Evolutionary conservation across 2,113 vertebrate genomes (phyloP).

Genomic region (Clarias gariepinus): DNA sequence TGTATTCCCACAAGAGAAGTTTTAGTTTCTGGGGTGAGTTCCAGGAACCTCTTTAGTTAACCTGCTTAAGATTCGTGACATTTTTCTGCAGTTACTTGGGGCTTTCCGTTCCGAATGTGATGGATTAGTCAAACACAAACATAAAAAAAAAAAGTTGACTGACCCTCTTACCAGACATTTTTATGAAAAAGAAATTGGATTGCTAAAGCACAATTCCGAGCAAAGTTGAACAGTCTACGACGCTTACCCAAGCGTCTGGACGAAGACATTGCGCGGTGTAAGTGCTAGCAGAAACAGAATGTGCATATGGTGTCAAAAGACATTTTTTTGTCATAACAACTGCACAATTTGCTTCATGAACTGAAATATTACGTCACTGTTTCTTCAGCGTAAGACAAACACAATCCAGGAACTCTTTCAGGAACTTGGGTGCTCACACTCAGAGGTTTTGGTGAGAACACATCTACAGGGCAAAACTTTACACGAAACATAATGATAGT

Average conservation of each 20-base stretch:
- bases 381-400: neutral
- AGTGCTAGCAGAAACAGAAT: neutral
- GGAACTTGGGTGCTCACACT: neutral
- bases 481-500: neutral
- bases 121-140: neutral
- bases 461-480: neutral
- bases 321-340: neutral
- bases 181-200: neutral
- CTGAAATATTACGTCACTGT: neutral
- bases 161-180: neutral
- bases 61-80: neutral
- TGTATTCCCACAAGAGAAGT: neutral
- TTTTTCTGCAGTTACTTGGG: neutral
- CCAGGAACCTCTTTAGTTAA: constrained; percentile 4
- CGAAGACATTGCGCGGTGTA: neutral
- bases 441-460: neutral
- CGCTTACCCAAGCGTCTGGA: neutral
- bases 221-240: neutral
- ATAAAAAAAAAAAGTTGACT: neutral
- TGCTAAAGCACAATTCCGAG: neutral
- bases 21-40: neutral
- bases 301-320: neutral
- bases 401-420: neutral
- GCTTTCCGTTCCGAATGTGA: neutral
- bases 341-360: neutral